Evolutionary conservation across 92 coral and sea anemone genomes (phyloP).

Genomic region (Siderastrea radians): DNA sequence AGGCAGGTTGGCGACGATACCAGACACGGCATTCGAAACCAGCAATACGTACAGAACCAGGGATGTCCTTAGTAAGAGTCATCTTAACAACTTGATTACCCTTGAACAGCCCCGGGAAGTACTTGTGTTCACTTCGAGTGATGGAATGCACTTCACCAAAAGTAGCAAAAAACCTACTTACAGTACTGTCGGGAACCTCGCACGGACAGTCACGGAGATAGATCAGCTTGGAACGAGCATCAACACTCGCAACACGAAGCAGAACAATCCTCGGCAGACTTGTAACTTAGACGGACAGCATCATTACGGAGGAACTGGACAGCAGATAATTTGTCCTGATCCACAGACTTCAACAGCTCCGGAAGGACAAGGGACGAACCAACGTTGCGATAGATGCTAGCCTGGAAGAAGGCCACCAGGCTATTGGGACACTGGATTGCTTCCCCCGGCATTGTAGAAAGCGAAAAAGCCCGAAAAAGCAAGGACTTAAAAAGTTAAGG

Average conservation of each 20-base stretch:
- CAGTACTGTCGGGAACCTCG: not conserved
- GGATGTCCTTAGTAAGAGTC: not conserved
- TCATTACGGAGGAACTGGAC: not conserved
- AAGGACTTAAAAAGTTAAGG: too few relatives aligned
- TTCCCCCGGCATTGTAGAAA: too few relatives aligned
- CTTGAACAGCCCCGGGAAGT: not conserved
- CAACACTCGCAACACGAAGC: not conserved
- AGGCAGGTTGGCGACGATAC: too few relatives aligned
- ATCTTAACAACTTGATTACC: not conserved
- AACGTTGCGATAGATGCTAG: too few relatives aligned
- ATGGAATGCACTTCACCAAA: not conserved
- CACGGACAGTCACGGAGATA: not conserved
- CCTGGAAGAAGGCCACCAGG: too few relatives aligned
- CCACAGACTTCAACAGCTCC: too few relatives aligned
- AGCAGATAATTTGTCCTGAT: not conserved
- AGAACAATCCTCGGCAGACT: too few relatives aligned
- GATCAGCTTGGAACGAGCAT: not conserved
- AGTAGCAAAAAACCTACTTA: not conserved
- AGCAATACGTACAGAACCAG: not conserved
- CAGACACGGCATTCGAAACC: not conserved
- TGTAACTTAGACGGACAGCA: not conserved
- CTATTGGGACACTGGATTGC: too few relatives aligned
- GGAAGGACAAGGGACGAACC: too few relatives aligned
- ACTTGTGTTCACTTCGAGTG: rapidly evolving
- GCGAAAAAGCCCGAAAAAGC: too few relatives aligned